phyloP scores from a whole-genome alignment of 1,140 invertebrate genomes.

The Cherax quadricarinatus region DNA sequence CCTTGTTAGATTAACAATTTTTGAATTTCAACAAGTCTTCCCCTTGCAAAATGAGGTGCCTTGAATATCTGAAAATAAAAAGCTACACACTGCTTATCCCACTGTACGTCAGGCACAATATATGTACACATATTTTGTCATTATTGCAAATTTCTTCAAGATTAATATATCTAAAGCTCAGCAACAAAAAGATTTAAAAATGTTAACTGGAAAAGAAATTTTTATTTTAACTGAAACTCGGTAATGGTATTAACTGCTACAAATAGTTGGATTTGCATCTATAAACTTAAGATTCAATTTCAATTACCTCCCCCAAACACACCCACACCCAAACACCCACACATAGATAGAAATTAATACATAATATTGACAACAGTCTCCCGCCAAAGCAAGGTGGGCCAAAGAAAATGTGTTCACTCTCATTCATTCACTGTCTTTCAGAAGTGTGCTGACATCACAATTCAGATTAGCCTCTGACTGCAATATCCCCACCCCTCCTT shows the following conservation, averaged over 20 bases:
- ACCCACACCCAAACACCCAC: too few relatives aligned
- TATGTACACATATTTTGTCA: neutral
- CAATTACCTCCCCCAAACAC: too few relatives aligned
- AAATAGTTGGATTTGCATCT: neutral
- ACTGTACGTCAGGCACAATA: neutral
- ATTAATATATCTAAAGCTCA: neutral
- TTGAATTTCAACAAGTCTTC: too few relatives aligned
- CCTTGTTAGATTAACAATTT: too few relatives aligned
- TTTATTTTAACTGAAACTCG: neutral
- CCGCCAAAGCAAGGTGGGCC: too few relatives aligned
- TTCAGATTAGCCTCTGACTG: too few relatives aligned
- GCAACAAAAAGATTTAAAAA: neutral
- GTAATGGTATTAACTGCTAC: neutral
- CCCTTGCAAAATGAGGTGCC: neutral
- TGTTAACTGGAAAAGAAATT: neutral
- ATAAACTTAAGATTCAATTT: neutral
- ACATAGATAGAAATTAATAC: too few relatives aligned
- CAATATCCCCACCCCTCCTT: too few relatives aligned
- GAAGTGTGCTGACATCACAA: too few relatives aligned
- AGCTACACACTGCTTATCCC: constrained; percentile 18
- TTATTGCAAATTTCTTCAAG: neutral
- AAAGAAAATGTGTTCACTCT: too few relatives aligned
- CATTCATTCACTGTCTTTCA: too few relatives aligned
- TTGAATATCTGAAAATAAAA: neutral
- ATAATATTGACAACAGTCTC: too few relatives aligned